phyloP scores from a whole-genome alignment of 2,797 vertebrate species.

The Erethizon dorsatum region DNA sequence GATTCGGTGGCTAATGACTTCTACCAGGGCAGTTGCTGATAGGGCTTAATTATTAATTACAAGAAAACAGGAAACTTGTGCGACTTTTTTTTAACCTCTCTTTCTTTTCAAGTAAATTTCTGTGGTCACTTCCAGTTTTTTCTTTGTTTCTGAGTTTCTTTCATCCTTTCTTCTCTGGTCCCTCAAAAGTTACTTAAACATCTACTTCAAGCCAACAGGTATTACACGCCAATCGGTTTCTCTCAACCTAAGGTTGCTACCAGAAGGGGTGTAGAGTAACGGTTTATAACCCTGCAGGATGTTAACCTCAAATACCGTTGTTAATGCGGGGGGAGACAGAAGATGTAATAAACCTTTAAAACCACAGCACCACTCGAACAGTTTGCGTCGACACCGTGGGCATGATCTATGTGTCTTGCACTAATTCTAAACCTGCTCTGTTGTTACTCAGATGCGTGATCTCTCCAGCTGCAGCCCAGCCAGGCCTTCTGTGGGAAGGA shows the following conservation, averaged over 20 bases:
- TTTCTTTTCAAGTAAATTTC: not conserved
- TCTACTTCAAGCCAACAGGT: not conserved
- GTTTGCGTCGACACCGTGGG: not conserved
- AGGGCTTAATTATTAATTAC: not conserved
- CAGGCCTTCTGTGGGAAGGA: constrained; percentile 28
- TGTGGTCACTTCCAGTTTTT: not conserved
- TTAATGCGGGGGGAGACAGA: not conserved
- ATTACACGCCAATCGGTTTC: not conserved
- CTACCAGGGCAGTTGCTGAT: rapidly evolving
- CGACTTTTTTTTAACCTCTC: not conserved
- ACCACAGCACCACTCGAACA: constrained; percentile 9
- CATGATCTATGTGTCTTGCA: constrained; percentile 36
- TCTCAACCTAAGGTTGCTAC: constrained; percentile 13
- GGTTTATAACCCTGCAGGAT: not conserved
- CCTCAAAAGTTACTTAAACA: constrained; percentile 43
- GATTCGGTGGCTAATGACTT: rapidly evolving
- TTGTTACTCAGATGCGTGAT: constrained; percentile 9
- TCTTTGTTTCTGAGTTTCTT: not conserved
- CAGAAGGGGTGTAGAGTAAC: not conserved
- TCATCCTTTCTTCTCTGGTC: not conserved
- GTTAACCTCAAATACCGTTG: not conserved
- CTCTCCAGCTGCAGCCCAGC: not conserved
- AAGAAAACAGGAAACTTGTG: not conserved
- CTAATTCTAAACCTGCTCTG: not conserved
- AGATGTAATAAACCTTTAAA: not conserved